Percentiles rank a stretch among this genome's conserved stretches.
Conservation (phyloP, 2,888 invertebrate species). For the Morpho achilles region DNA sequence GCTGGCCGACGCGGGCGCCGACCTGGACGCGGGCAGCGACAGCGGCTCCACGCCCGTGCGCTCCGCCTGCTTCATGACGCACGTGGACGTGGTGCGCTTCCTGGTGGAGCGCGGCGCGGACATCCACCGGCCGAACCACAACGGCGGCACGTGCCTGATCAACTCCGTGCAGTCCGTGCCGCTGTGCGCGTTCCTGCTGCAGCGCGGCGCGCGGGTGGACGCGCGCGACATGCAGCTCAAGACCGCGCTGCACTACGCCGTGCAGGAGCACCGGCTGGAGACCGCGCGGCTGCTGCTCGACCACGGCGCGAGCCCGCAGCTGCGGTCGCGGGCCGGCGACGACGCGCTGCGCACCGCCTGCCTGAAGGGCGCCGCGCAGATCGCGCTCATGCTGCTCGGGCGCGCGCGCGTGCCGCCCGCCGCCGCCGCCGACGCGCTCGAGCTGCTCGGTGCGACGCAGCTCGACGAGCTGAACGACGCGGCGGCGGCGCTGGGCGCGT, state of each 20-base stretch:
- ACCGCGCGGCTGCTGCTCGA: constrained; percentile 89
- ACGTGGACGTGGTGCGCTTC: constrained; percentile 86
- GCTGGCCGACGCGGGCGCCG: constrained; percentile 88
- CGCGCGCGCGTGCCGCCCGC: constrained; percentile 81
- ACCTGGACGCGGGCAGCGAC: constrained; percentile 92
- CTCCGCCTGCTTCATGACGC: constrained; percentile 96
- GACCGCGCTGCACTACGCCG: constrained; percentile 96
- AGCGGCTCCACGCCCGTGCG: constrained; percentile 93
- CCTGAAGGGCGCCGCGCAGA: constrained; percentile 83
- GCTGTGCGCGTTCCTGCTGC: constrained; percentile 88
- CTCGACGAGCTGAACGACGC: constrained; percentile 92
- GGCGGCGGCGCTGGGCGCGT: constrained; percentile 83
- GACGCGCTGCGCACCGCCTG: constrained; percentile 94
- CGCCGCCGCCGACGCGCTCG: constrained; percentile 90
- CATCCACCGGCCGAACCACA: constrained; percentile 90
- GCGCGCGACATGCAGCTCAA: constrained; percentile 93
- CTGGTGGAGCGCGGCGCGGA: constrained; percentile 90
- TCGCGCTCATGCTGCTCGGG: constrained; percentile 84
- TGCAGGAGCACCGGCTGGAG: constrained; percentile 89
- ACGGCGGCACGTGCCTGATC: constrained; percentile 95
- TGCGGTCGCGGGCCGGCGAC: constrained; percentile 89
- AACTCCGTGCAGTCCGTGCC: constrained; percentile 93
- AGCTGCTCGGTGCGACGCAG: constrained; percentile 91
- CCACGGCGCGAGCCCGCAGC: constrained; percentile 88
- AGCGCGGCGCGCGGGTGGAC: constrained; percentile 90